Conservation (phyloP, 2,888 invertebrate species). For the Andrena marginata region DNA sequence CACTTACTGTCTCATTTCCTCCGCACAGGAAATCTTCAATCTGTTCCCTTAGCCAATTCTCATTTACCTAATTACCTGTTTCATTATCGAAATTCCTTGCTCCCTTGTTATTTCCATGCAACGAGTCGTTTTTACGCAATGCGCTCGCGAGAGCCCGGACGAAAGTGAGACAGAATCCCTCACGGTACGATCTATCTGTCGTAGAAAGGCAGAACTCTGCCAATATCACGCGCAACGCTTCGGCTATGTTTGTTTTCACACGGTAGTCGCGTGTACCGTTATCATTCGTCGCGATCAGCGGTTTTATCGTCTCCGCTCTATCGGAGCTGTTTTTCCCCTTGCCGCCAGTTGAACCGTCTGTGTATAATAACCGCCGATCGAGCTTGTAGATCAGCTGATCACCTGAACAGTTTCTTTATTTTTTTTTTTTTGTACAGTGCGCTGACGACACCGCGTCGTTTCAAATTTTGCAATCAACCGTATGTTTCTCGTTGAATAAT, state of each 20-base stretch:
- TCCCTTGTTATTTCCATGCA: not conserved
- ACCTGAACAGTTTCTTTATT: no score
- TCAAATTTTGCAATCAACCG: no score
- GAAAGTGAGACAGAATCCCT: not conserved
- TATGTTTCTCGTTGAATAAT: no score
- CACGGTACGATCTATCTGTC: not conserved
- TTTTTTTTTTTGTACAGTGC: no score
- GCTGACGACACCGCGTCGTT: no score
- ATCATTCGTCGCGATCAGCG: slow-evolving; percentile 40
- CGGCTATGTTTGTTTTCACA: slow-evolving; percentile 35
- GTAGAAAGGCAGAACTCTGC: slow-evolving; percentile 13
- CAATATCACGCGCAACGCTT: not conserved
- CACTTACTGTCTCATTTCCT: not conserved
- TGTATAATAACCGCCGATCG: not conserved
- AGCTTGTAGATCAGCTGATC: not conserved
- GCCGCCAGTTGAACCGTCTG: not conserved
- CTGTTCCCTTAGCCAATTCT: not conserved
- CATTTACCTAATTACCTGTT: not conserved
- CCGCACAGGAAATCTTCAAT: not conserved
- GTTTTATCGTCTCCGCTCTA: slow-evolving; percentile 42
- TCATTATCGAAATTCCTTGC: not conserved
- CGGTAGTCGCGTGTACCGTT: slow-evolving; percentile 48
- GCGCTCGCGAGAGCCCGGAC: not conserved
- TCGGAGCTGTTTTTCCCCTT: slow-evolving; percentile 36
- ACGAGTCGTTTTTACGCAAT: not conserved